A percentile compares a stretch with the other conserved stretches of the same genome.
phyloP scores from a whole-genome alignment of 2,113 vertebrate species.

The Nibea coibor region DNA sequence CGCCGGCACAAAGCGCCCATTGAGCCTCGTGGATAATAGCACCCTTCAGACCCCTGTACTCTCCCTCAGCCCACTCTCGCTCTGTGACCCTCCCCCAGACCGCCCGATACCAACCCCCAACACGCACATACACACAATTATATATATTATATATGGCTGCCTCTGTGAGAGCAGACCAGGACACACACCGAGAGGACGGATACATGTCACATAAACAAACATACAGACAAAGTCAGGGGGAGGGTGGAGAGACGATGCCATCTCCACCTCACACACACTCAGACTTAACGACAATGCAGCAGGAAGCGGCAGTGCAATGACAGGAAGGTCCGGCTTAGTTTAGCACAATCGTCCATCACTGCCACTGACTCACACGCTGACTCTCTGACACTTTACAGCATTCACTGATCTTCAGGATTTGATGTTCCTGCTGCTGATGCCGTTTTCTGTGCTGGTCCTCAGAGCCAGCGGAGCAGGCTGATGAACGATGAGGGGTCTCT shows the following conservation, averaged over 20 bases:
- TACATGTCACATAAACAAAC: constrained; percentile 67
- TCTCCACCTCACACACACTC: constrained; percentile 15
- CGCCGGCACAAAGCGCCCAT: constrained; percentile 78
- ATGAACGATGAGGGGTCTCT: not conserved
- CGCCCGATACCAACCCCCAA: constrained; percentile 32
- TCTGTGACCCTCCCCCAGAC: constrained; percentile 52
- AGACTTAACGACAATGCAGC: constrained; percentile 35
- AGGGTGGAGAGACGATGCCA: constrained; percentile 41
- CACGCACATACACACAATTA: not conserved
- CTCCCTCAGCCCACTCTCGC: constrained; percentile 21
- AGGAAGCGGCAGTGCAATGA: constrained; percentile 69
- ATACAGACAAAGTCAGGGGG: constrained; percentile 36
- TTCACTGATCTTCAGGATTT: too few relatives aligned
- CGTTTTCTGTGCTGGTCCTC: not conserved
- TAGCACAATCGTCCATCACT: constrained; percentile 44
- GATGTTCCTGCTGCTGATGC: too few relatives aligned
- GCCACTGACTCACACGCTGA: not conserved
- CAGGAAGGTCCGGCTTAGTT: constrained; percentile 67
- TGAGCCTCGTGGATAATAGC: constrained; percentile 80
- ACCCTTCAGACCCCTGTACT: constrained; percentile 73
- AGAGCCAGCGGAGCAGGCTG: not conserved
- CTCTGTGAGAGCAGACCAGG: constrained; percentile 4
- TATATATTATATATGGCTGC: not conserved
- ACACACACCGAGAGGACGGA: not conserved
- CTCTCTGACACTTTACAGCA: not conserved